Percentiles rank a stretch among this genome's conserved stretches.
phyloP scores from a whole-genome alignment of 2,888 invertebrate species.

The Ophion obscuratus region DNA sequence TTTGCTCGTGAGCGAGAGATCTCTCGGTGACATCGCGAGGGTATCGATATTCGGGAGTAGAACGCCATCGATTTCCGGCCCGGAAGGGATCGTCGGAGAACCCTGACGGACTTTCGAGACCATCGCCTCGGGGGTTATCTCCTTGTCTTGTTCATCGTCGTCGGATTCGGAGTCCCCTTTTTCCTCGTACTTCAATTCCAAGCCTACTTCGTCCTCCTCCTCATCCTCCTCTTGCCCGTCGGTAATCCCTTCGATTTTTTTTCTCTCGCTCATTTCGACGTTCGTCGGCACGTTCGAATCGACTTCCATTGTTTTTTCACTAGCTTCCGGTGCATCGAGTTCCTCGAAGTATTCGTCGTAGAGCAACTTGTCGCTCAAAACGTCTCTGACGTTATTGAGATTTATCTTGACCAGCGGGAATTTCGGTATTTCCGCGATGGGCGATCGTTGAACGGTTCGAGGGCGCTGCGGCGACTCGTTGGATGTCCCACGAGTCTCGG shows the following conservation, averaged over 20 bases:
- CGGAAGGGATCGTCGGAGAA: constrained; percentile 70
- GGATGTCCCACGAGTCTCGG: background rate
- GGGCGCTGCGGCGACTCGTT: background rate
- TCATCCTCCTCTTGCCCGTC: constrained; percentile 23
- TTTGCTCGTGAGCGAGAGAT: constrained; percentile 26
- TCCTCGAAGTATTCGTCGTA: background rate
- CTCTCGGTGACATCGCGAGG: background rate
- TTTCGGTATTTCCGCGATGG: constrained; percentile 9
- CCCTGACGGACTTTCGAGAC: constrained; percentile 56
- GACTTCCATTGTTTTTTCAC: background rate
- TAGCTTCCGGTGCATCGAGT: background rate
- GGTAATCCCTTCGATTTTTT: background rate
- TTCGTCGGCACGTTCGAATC: background rate
- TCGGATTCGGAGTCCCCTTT: constrained; percentile 43
- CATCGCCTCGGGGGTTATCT: constrained; percentile 72
- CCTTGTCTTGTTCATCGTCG: constrained; percentile 60
- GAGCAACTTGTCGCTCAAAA: constrained; percentile 33
- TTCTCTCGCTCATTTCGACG: background rate
- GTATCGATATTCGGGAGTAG: constrained; percentile 12
- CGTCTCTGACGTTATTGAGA: constrained; percentile 47
- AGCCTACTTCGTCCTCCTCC: constrained; percentile 58
- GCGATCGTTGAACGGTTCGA: constrained; percentile 17
- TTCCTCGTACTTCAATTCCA: constrained; percentile 58
- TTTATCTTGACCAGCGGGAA: constrained; percentile 60
- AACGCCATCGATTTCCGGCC: constrained; percentile 32